Evolutionary conservation across 2,888 invertebrate genomes (phyloP).

Genomic region (Sisyra terminalis): DNA sequence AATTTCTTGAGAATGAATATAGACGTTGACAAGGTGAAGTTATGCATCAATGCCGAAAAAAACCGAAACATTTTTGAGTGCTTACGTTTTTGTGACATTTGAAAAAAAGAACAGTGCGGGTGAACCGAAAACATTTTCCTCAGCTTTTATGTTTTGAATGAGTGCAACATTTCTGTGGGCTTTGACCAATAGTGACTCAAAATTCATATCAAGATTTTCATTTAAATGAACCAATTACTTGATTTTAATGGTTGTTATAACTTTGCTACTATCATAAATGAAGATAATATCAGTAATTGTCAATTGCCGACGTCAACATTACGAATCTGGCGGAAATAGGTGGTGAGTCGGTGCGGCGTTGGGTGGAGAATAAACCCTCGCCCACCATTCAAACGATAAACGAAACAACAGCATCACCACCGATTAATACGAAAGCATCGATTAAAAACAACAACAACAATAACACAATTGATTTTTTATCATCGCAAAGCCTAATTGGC

Average conservation of each 20-base stretch:
- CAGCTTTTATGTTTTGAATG: no score
- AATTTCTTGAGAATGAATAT: neutral
- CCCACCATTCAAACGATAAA: conserved; percentile 24
- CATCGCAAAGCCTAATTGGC: conserved; percentile 19
- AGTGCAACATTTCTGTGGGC: no score
- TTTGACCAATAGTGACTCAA: no score
- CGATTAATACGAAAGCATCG: conserved; percentile 10
- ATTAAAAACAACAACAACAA: conserved; percentile 22
- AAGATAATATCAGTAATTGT: no score
- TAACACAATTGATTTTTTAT: conserved; percentile 33
- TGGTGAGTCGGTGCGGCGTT: conserved; percentile 39
- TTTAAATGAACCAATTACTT: no score
- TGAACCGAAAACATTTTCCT: no score
- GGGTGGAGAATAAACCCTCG: conserved; percentile 36
- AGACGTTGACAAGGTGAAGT: neutral
- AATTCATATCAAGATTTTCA: no score
- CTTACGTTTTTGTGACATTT: neutral
- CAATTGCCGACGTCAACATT: conserved; percentile 10
- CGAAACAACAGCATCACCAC: conserved; percentile 22
- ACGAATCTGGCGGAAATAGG: conserved; percentile 42
- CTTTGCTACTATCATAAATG: no score
- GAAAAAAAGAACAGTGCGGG: no score
- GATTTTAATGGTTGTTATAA: no score
- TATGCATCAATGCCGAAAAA: neutral
- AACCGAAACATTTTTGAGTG: neutral